Evolutionary conservation across 2,113 vertebrate genomes (phyloP).

Genomic region (Pedionomus torquatus): DNA sequence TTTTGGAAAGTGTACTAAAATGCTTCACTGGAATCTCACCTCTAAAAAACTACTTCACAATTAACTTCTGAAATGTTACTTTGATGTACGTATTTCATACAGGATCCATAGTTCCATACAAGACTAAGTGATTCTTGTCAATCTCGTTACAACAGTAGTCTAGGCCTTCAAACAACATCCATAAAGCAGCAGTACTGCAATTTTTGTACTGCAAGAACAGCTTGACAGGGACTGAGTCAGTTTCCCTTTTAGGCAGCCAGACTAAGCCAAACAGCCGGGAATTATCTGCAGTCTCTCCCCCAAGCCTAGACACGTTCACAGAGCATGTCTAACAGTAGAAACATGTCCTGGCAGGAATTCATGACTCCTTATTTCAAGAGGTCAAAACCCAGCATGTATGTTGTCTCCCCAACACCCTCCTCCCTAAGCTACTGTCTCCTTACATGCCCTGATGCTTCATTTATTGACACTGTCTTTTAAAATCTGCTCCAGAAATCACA

Average conservation of each 20-base stretch:
- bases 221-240: neutral
- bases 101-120: neutral
- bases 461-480: neutral
- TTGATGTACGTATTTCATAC: neutral
- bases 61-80: neutral
- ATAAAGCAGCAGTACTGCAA: neutral
- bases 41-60: neutral
- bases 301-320: conserved; percentile 8
- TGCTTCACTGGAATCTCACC: neutral
- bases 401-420: neutral
- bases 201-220: neutral
- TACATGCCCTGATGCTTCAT: neutral
- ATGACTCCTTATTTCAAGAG: neutral
- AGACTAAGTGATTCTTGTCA: neutral
- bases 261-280: neutral
- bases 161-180: neutral
- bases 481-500: neutral
- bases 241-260: neutral
- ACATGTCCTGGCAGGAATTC: conserved; percentile 15
- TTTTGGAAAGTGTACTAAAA: neutral
- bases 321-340: conserved; percentile 9
- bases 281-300: neutral
- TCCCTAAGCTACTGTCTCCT: neutral
- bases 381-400: neutral
- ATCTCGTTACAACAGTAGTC: neutral